Base-by-base conservation (phyloP, 2,113 vertebrate genomes). In the Peucedramus taeniatus region DNA sequence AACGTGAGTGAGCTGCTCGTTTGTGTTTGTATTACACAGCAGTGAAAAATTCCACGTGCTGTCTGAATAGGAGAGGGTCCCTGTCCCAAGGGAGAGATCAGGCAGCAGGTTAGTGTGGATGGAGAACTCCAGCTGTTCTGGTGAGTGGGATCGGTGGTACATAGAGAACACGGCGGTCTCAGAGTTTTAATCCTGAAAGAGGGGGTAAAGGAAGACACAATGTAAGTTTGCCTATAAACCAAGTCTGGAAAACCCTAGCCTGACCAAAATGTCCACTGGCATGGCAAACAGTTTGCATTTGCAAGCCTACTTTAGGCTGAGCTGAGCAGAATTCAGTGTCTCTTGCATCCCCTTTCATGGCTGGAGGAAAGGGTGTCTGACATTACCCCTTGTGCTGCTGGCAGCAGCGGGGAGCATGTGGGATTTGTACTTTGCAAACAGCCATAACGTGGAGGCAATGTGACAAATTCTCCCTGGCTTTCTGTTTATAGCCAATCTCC, bases 401-500 rank as follows among this genome's bases (percentile, higher is more conserved):
- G 79, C 70, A 45, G 45, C 0, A 0, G 16, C 0, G 0, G 50
- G 47, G 30, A 71, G n/a, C 44, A 22, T 0, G 3, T 49, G 83
- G 79, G 53, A 71, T 86, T 92, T 85, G 51, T 81, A 96, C 95
- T 96, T 93, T 82, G 64, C 86, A 74, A 75, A 51, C 70, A 72
- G 49, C 24, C 12, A 0, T n/a, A 49, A 70, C 10, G 47, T 88
- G 59, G 81, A 95, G 92, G 71, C 87, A 96, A 60, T 45, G 61
- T 0, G 0, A 53, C 79, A 82, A 77, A 94, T 92, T 83, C 87
- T 91, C 60, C 69, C 22, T 54, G 79, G 24, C 44, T 96, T 95
- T 94, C 92, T 91, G 81, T 88, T 96, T 96, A 61, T 82, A 91
- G 94, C 93, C 47, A 24, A 49, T 94, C 68, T 94, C 81, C 42